phyloP scores from a whole-genome alignment of 2,888 invertebrate genomes.

The Drosophila atripex region DNA sequence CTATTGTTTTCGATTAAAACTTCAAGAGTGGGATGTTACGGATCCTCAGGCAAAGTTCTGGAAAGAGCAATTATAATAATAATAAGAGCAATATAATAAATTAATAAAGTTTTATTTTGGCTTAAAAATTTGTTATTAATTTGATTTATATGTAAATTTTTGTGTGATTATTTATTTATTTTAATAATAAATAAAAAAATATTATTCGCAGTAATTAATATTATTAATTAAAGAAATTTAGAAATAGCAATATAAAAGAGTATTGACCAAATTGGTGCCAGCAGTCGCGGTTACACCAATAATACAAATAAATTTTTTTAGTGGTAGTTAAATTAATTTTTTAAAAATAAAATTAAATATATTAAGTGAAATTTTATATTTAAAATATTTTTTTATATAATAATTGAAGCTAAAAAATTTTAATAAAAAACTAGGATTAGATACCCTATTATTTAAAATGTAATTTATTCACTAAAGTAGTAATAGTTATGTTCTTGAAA shows the following conservation, averaged over 20 bases:
- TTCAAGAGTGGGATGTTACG: too few relatives aligned
- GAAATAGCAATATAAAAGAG: conserved; percentile 86
- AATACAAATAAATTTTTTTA: conserved; percentile 86
- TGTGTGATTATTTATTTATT: conserved; percentile 83
- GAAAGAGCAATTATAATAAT: too few relatives aligned
- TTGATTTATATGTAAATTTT: conserved; percentile 86
- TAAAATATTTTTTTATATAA: conserved; percentile 86
- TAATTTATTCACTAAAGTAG: conserved; percentile 84
- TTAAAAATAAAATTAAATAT: conserved; percentile 85
- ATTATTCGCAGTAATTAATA: conserved; percentile 84
- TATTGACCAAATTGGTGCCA: conserved; percentile 87
- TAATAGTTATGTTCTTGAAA: conserved; percentile 87
- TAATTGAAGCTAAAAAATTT: conserved; percentile 86
- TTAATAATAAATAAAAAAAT: conserved; percentile 82
- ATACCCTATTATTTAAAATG: conserved; percentile 87
- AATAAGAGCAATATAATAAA: too few relatives aligned
- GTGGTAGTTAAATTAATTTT: conserved; percentile 66
- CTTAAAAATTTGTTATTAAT: conserved; percentile 84
- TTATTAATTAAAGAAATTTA: conserved; percentile 87
- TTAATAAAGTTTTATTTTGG: conserved; percentile 85
- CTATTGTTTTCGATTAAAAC: too few relatives aligned
- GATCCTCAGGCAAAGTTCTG: too few relatives aligned
- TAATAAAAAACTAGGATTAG: conserved; percentile 87
- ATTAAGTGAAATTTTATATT: conserved; percentile 86
- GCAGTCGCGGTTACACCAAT: conserved; percentile 89